These are phyloP conservation scores for Drosophila nasuta DNA, from an alignment of 1,140 invertebrate genomes.

Conservation along the genomic window DNA sequence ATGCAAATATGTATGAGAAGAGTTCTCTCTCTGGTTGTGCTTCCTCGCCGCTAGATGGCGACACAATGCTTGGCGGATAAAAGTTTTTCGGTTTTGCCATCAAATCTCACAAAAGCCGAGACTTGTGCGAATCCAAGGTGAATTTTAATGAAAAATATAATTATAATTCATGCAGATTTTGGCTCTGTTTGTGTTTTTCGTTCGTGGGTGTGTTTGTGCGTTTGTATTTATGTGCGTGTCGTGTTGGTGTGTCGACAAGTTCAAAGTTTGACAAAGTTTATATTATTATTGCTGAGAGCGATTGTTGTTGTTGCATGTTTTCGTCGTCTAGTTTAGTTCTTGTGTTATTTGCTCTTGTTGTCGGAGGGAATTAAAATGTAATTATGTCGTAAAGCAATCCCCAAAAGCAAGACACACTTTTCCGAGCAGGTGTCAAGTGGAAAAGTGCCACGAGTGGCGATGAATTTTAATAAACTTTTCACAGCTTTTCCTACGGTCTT, in stretches of 20 bases:
- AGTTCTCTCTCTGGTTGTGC: neutral
- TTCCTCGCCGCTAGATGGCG: conserved; percentile 19
- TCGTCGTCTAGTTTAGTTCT: conserved; percentile 28
- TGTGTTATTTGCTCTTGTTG: conserved; percentile 62
- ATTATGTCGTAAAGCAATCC: conserved; percentile 66
- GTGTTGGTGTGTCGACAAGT: conserved; percentile 51
- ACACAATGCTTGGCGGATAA: conserved; percentile 40
- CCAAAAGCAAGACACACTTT: conserved; percentile 65
- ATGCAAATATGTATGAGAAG: conserved; percentile 53
- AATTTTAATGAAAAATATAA: conserved; percentile 83
- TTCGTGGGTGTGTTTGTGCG: neutral
- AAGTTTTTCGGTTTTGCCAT: conserved; percentile 36
- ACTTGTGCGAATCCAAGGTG: conserved; percentile 71
- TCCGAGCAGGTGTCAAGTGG: conserved; percentile 32
- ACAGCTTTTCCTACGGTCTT: neutral
- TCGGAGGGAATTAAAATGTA: conserved; percentile 77
- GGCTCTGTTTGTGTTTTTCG: neutral
- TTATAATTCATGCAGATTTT: conserved; percentile 81
- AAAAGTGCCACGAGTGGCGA: conserved; percentile 14
- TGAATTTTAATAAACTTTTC: conserved; percentile 58
- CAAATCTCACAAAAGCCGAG: conserved; percentile 62
- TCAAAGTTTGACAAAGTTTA: conserved; percentile 74
- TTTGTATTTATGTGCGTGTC: conserved; percentile 16
- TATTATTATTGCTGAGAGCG: conserved; percentile 52
- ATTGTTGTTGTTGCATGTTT: conserved; percentile 38